Base-by-base conservation (phyloP, 2,797 vertebrate genomes). In the Rhinichthys osculus region DNA sequence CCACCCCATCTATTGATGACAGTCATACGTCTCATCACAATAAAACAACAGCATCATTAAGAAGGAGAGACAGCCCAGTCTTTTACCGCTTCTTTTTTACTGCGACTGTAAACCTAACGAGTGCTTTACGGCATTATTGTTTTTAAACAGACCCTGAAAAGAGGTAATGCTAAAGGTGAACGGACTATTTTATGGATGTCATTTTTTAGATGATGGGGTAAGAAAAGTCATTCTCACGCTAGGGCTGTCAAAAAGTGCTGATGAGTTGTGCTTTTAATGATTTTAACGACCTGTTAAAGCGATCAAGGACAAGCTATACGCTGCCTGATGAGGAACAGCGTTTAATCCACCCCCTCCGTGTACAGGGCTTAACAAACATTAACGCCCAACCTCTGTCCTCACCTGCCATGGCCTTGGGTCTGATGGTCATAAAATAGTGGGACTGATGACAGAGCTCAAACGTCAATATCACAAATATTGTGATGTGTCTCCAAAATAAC, bases 111-210 rank as follows among this genome's bases (percentile, higher is more conserved):
- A 95, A 95, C 90, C 90, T 93, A 91, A 91, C 88, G 92, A 93
- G 89, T 90, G 90, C 93, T 95, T 95, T 95, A 96, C 92, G 81
- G 94, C 93, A 59, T 94, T 93, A 94, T 93, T 95, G 94, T 95
- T 95, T 94, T 94, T 92, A 93, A 90, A 89, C 86, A 73, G 85
- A 30, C 87, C 88, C 87, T 89, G 85, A 89, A 89, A 84, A 27
- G 86, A 85, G 84, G 91, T 93, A 92, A 94, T 93, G 93, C 94
- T 87, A 90, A 90, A 90, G 90, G 90, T 91, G 91, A 94, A 87
- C 86, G 90, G 85, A 90, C 87, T 78, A 93, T 93, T 95, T 96
- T 95, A 95, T 95, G 93, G 87, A 87, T 89, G 91, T 93, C 90
- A 83, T 94, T 92, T 95, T 94, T 95, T 90, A 89, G 90, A 90